Conservation (phyloP, 2,797 vertebrate species). For the Melanogrammus aeglefinus region DNA sequence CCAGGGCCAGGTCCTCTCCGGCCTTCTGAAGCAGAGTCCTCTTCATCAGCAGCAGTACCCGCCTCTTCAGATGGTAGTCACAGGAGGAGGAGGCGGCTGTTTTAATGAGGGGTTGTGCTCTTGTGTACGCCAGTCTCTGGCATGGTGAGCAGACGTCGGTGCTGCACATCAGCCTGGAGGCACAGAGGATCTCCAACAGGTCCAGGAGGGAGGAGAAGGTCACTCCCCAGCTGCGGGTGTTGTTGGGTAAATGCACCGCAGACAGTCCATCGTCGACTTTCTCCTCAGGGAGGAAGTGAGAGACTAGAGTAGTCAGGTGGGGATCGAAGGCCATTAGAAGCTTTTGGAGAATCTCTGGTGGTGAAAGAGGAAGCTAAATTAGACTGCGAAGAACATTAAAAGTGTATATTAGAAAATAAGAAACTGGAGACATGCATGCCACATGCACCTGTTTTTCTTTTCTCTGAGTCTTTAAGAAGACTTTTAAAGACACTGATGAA, state of each 20-base stretch:
- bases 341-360: slow-evolving; percentile 68
- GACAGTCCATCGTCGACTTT: background rate
- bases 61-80: slow-evolving; percentile 77
- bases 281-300: slow-evolving; percentile 52
- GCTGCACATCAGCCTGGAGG: slow-evolving; percentile 62
- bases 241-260: slow-evolving; percentile 21
- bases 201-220: slow-evolving; percentile 74
- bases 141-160: slow-evolving; percentile 46
- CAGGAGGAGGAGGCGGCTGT: slow-evolving; percentile 49
- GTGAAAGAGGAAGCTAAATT: background rate
- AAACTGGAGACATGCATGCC: background rate
- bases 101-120: slow-evolving; percentile 61
- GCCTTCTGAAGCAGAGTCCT: slow-evolving; percentile 74
- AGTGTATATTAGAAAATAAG: background rate
- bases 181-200: slow-evolving; percentile 79
- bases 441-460: slow-evolving; percentile 59
- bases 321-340: slow-evolving; percentile 75
- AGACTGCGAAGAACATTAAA: background rate
- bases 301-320: slow-evolving; percentile 70
- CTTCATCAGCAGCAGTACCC: slow-evolving; percentile 81
- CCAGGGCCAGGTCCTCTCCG: slow-evolving; percentile 77
- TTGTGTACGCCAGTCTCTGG: slow-evolving; percentile 71
- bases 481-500: slow-evolving; percentile 72
- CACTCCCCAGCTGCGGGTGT: slow-evolving; percentile 26
- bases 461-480: slow-evolving; percentile 63